phyloP scores from a whole-genome alignment of 2,797 vertebrate genomes.

The Sorex maritimensis region DNA sequence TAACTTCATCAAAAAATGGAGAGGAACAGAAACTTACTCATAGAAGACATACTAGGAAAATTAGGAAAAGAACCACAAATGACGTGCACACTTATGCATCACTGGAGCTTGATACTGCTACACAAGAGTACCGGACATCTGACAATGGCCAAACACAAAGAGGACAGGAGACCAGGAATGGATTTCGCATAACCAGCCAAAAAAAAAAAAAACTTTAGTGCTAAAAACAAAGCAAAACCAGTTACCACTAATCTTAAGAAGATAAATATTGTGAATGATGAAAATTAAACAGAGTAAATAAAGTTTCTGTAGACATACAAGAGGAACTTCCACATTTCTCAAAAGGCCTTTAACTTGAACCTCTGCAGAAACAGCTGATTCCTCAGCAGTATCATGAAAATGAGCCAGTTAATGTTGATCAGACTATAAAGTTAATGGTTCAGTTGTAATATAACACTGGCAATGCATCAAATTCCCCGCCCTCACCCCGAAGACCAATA shows the following conservation, averaged over 20 bases:
- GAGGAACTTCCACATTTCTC: conserved; percentile 93
- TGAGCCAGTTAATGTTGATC: conserved; percentile 94
- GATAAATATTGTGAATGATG: conserved; percentile 95
- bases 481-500: conserved; percentile 79
- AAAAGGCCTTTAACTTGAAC: conserved; percentile 89
- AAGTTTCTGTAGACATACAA: conserved; percentile 95
- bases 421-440: conserved; percentile 93
- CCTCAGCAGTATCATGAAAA: conserved; percentile 88
- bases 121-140: too few relatives aligned
- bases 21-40: too few relatives aligned
- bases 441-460: conserved; percentile 91
- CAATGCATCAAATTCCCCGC: conserved; percentile 74
- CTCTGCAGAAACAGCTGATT: conserved; percentile 90
- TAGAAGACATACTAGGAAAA: neutral
- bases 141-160: conserved; percentile 95
- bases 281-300: conserved; percentile 94
- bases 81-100: too few relatives aligned
- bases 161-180: conserved; percentile 92
- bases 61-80: neutral
- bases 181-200: conserved; percentile 92
- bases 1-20: too few relatives aligned
- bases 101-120: too few relatives aligned
- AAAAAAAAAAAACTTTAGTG: conserved; percentile 85
- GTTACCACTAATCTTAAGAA: conserved; percentile 95
- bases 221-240: conserved; percentile 95